Conservation (phyloP, 2,113 vertebrate species). For the Halichoerus grypus region DNA sequence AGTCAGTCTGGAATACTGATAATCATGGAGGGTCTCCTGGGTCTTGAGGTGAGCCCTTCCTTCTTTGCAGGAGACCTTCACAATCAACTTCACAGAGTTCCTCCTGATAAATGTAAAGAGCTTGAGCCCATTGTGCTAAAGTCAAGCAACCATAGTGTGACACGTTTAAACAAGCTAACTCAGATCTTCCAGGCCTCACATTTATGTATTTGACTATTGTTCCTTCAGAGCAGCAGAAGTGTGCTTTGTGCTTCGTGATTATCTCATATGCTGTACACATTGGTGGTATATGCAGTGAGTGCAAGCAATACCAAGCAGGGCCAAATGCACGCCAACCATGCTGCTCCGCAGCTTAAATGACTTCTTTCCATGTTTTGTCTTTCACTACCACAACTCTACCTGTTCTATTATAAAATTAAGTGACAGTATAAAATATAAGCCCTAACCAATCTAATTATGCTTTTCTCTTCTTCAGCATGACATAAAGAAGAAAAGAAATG, state of each 20-base stretch:
- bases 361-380: slow-evolving; percentile 57
- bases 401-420: slow-evolving; percentile 68
- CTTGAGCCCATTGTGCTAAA: too few relatives aligned
- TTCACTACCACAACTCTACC: slow-evolving; percentile 61
- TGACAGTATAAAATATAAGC: slow-evolving; percentile 66
- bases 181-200: not conserved
- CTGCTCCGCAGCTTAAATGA: slow-evolving; percentile 51
- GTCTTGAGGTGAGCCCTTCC: not conserved
- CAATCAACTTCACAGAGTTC: not conserved
- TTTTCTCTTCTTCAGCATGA: slow-evolving; percentile 55
- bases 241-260: not conserved
- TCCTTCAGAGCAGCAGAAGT: not conserved
- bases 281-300: not conserved
- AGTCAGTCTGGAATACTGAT: not conserved
- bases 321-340: not conserved
- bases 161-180: not conserved
- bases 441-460: slow-evolving; percentile 78
- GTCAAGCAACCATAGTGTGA: not conserved
- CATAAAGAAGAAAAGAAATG: slow-evolving; percentile 61
- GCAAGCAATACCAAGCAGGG: not conserved
- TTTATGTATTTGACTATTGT: not conserved
- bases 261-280: not conserved
- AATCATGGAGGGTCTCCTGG: not conserved
- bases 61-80: not conserved
- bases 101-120: not conserved